Evolutionary conservation across 2,113 vertebrate species (phyloP).

Genomic region (Sturnira hondurensis): DNA sequence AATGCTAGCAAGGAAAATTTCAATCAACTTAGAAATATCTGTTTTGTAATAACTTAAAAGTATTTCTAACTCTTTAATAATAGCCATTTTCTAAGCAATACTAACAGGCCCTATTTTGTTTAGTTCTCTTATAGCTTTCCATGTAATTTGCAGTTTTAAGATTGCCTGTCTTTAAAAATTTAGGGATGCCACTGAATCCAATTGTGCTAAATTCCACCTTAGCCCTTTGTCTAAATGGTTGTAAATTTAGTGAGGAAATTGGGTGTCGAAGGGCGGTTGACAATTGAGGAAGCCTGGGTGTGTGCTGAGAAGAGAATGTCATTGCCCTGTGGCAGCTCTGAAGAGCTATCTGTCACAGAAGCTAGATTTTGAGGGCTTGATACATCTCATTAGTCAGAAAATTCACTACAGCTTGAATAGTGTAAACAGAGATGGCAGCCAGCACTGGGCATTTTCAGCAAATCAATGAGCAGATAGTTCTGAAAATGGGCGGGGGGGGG

Average conservation of each 20-base stretch:
- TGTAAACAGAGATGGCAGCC: not conserved
- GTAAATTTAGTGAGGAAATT: not conserved
- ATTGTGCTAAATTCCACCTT: not conserved
- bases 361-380: constrained; percentile 1
- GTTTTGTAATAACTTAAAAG: not conserved
- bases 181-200: not conserved
- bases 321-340: not conserved
- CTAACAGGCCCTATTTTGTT: not conserved
- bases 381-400: constrained; percentile 14
- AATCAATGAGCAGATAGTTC: not conserved
- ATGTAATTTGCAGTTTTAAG: not conserved
- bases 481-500: not conserved
- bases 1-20: not conserved
- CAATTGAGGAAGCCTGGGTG: not conserved
- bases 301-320: not conserved
- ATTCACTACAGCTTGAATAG: not conserved
- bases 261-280: not conserved
- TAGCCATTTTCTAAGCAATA: not conserved
- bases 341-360: not conserved
- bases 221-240: not conserved
- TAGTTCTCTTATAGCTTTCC: not conserved
- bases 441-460: not conserved
- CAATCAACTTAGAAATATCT: not conserved
- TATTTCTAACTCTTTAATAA: not conserved
- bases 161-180: not conserved